These are phyloP conservation scores for Drosophila parthenogenetica DNA, from an alignment of 2,888 invertebrate species.

Conservation along the genomic window DNA sequence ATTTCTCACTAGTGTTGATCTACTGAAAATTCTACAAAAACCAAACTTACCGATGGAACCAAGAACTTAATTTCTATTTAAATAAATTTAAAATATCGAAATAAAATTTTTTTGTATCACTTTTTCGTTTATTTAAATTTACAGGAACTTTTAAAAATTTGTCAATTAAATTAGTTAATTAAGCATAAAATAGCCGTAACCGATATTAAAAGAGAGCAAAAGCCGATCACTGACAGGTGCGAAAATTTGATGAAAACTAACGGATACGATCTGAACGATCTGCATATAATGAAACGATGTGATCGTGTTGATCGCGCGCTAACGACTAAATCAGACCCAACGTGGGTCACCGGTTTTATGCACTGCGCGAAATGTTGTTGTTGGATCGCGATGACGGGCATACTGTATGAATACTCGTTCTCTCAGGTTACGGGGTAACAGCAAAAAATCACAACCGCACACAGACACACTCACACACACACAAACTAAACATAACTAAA, in stretches of 20 bases:
- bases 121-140: not conserved
- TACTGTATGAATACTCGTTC: constrained; percentile 55
- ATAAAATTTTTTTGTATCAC: constrained; percentile 11
- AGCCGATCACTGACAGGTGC: constrained; percentile 33
- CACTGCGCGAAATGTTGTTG: constrained; percentile 63
- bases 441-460: constrained; percentile 24
- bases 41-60: constrained; percentile 44
- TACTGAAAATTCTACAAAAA: constrained; percentile 14
- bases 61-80: constrained; percentile 18
- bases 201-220: constrained; percentile 4
- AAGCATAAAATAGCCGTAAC: constrained; percentile 6
- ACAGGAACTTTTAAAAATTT: not conserved
- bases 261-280: constrained; percentile 28
- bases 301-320: constrained; percentile 84
- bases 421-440: constrained; percentile 29
- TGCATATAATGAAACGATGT: constrained; percentile 60
- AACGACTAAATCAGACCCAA: constrained; percentile 84
- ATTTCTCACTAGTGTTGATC: constrained; percentile 5
- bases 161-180: not conserved
- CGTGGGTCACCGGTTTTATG: constrained; percentile 84
- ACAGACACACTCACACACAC: constrained; percentile 3
- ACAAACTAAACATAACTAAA: constrained; percentile 28
- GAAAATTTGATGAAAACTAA: constrained; percentile 22
- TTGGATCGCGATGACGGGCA: constrained; percentile 36
- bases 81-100: constrained; percentile 1